A percentile compares a stretch with the other conserved stretches of the same genome.
Conservation (phyloP, 2,797 vertebrate genomes). For the Setipinna tenuifilis region DNA sequence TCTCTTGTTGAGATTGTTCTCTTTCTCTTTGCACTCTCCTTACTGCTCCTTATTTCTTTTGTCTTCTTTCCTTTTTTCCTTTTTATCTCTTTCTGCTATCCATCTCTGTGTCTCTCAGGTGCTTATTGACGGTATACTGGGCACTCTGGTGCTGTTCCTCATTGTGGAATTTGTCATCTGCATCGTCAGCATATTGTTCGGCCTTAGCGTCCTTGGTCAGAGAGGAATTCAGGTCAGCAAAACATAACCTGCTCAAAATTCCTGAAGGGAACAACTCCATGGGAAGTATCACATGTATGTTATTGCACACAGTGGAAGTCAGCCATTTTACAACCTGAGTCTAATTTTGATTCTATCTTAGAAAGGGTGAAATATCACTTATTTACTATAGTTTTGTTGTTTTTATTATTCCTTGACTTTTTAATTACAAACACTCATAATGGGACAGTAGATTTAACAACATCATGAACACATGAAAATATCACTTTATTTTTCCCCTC, state of each 20-base stretch:
- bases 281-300: background rate
- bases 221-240: constrained; percentile 68
- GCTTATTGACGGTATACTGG: constrained; percentile 77
- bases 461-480: background rate
- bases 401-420: background rate
- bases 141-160: constrained; percentile 78
- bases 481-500: no score
- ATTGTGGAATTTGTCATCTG: constrained; percentile 79
- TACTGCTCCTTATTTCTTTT: background rate
- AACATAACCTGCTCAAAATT: background rate
- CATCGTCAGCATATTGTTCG: constrained; percentile 78
- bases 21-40: background rate
- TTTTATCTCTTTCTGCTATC: background rate
- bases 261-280: background rate
- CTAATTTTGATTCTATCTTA: background rate
- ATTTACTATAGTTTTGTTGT: background rate
- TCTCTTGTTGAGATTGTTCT: background rate
- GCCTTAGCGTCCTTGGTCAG: constrained; percentile 75
- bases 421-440: background rate
- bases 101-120: constrained; percentile 57
- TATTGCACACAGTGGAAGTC: background rate
- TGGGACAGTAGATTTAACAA: background rate
- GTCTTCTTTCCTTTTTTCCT: background rate
- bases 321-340: background rate
- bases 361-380: background rate